Base-by-base conservation (phyloP, 1,140 invertebrate genomes). In the Cardiocondyla obscurior region DNA sequence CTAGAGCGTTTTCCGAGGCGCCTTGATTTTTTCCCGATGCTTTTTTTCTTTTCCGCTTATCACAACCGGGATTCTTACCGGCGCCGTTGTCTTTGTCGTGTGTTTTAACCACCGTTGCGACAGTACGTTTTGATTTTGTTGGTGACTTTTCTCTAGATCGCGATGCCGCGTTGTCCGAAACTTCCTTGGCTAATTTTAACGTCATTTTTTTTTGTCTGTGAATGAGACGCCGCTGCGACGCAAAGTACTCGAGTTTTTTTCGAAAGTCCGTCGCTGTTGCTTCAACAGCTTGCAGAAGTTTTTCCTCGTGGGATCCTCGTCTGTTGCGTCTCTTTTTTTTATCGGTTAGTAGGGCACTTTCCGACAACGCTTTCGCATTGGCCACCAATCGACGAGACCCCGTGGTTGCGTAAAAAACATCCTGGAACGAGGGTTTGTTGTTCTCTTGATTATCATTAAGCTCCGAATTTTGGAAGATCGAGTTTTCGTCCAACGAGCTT, bases 401-500 rank as follows among this genome's bases (percentile, higher is more conserved):
- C n/a, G 55, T 30, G 1, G 72, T 2, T 25, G 83, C 86, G 4
- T 81, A 55, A 30, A 83, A 70, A 25, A 91, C 60, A 53, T 90
- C 84, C 19, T 90, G 89, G 30, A 90, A 19, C 0, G 91, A 91
- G 14, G 44, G 83, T n/a, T 89, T 90, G 0, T 84, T 62, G 8
- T 77, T 65, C 12, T 81, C 81, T 8, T 44, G 72, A 22, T 65
- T 88, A 14, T 85, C 74, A 0, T 5, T 2, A 0, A 51, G 42
- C 2, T 85, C 70, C n/a, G 79, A 6, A 4, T 81, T 82, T 4
- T 87, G 87, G 51, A 89, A 90, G 14, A 85, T 88, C 3, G 90
- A 86, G 57, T 90, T 90, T 19, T 91, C 88, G 55, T 91, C 90
- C 14, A 91, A 57, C 0, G 90, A 91, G 22, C 86, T 91, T 1